Base-by-base conservation (phyloP, 2,113 vertebrate species). In the Cepphus grylle region DNA sequence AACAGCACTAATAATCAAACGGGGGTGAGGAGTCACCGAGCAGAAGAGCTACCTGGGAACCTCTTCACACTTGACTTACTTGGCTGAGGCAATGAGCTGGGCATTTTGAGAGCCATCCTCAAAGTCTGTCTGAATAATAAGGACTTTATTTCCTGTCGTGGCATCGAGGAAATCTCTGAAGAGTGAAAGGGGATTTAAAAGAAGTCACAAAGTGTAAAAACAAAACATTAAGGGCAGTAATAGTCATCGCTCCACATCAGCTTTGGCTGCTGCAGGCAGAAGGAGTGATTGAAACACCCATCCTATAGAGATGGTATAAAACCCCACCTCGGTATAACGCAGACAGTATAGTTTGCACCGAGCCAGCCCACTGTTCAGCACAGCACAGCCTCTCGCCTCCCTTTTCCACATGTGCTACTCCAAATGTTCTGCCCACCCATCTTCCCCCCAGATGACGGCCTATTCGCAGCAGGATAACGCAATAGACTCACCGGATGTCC, bases 71-170 rank as follows among this genome's bases (percentile, higher is more conserved):
- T 47, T 16, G 0, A 96, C 99, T 71, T 98, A 99, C 99, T 98
- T 99, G 88, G 99, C 99, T 69, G 99, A 99, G 62, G 99, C 99
- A 8, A 99, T 93, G 34, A 99, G 98, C 97, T 99, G 99, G 25
- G 98, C 97, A 53, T 98, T 98, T 27, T 97, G 98, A 40, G 96
- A 97, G 11, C 97, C 98, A 61, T 99, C 98, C 72, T 99, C 98
- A 92, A 99, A 99, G 94, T 99, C 99, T 23, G 98, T 98, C 96
- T 99, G 99, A 97, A 99, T 98, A 88, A 99, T 98, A 18, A 99
- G 98, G 86, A 99, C 95, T 96, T 98, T 99, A 94, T 97, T 97
- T 53, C 96, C 93, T 38, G 96, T 67, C 11, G 89, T 38, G 17
- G 32, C 66, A 47, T 78, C 76, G 55, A 99, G 97, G 91, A 98